These are phyloP conservation scores for Drosophila kanapiae DNA, from an alignment of 1,140 invertebrate species.

Conservation along the genomic window DNA sequence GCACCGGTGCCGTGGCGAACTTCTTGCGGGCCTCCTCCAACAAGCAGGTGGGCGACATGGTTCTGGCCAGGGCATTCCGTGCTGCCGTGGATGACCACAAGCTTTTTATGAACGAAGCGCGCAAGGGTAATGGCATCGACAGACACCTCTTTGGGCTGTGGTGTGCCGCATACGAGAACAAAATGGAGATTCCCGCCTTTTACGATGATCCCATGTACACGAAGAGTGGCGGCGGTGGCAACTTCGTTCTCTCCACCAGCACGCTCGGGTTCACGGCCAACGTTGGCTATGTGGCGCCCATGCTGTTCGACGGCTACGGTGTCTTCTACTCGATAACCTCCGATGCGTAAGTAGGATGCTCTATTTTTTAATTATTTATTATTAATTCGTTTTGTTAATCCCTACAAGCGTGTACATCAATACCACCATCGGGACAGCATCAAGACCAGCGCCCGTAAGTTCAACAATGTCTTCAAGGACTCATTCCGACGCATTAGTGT, in stretches of 20 bases:
- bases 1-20: constrained; percentile 80
- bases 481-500: constrained; percentile 72
- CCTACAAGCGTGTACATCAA: constrained; percentile 68
- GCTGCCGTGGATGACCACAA: constrained; percentile 84
- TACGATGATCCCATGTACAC: constrained; percentile 87
- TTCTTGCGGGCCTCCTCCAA: constrained; percentile 85
- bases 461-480: constrained; percentile 65
- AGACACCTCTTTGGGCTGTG: constrained; percentile 91
- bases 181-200: constrained; percentile 86
- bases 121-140: constrained; percentile 88
- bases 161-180: constrained; percentile 87
- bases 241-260: constrained; percentile 88
- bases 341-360: constrained; percentile 58
- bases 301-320: constrained; percentile 88
- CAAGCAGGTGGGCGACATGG: constrained; percentile 52
- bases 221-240: constrained; percentile 88
- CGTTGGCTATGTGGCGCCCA: constrained; percentile 88
- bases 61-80: constrained; percentile 68
- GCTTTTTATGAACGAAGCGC: constrained; percentile 85
- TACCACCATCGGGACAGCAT: constrained; percentile 70
- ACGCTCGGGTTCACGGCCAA: constrained; percentile 87
- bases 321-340: constrained; percentile 86
- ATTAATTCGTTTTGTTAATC: not conserved
- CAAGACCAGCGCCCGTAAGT: constrained; percentile 81
- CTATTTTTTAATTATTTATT: too few species aligned